Evolutionary conservation across 2,888 invertebrate genomes (phyloP), one percentile per base, ranked within the genome.

Genomic region (Acanthacorydalis orientalis): DNA sequence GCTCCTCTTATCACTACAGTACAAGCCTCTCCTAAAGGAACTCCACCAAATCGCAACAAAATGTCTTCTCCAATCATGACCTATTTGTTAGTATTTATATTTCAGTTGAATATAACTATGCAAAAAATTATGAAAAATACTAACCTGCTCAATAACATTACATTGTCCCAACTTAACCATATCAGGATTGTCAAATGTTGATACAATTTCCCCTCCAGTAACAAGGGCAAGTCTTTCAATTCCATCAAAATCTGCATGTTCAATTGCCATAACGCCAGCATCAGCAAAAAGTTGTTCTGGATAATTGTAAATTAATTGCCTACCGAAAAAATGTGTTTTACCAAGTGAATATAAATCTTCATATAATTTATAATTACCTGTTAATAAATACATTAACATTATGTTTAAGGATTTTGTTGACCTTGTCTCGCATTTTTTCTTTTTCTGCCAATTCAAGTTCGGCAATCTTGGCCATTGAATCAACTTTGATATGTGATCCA

Each of bases 341-440:
- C 10, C 31, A 44, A 42, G 9, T 7, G 7, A 35, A 51, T 3
- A 31, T 31, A 23, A 4, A 12, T 31, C 46, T n/a, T 37, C 23
- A 35, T 11, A 38, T 38, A 37, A 43, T 33, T 12, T 9, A 34
- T 46, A 38, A 44, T 40, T 23, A 53, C 76, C 89, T 83, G 69
- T 98, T 98, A 61, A 98, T 93, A 64, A 98, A 99, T 0, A 98
- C 97, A 68, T 89, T 98, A 69, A 88, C 87, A 55, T 90, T 87
- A 66, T 98, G 95, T 53, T 79, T 81, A 44, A 97, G 64, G 56
- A 99, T 98, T 66, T 92, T 92, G 59, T 87, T 85, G 2, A 99
- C 95, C 75, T 99, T 99, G 57, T 95, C 92, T 64, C 93, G 96
- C 98, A 99, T 99, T 64, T 99, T 99, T 62, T 96, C 92, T 63